phyloP scores from a whole-genome alignment of 2,113 vertebrate genomes.

The Nansenia antarctica region DNA sequence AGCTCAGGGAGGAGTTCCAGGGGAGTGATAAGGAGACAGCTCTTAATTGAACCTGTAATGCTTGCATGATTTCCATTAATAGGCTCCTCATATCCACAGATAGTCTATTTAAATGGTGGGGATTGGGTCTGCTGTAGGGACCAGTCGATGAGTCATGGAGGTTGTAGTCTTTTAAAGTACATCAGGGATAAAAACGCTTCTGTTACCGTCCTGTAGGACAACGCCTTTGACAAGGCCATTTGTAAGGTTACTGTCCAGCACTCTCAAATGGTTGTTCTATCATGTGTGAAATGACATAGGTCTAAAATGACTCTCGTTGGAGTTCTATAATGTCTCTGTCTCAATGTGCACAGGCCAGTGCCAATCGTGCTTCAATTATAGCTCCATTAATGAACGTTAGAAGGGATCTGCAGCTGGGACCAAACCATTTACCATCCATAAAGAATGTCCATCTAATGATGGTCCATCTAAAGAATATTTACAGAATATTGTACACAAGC shows the following conservation, averaged over 20 bases:
- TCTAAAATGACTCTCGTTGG: constrained; percentile 16
- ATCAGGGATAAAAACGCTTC: background rate
- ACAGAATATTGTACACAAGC: background rate
- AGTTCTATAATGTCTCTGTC: constrained; percentile 18
- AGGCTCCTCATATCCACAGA: constrained; percentile 8
- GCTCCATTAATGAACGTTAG: constrained; percentile 41
- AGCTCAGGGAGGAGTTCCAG: background rate
- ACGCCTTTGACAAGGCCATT: background rate
- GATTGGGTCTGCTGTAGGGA: background rate
- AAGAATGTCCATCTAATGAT: background rate
- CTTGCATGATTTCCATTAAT: constrained; percentile 15
- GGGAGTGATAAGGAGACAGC: constrained; percentile 8
- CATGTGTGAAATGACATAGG: constrained; percentile 35
- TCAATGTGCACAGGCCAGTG: constrained; percentile 34
- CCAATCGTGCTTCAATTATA: constrained; percentile 42
- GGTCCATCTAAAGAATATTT: background rate
- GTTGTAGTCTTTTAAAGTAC: background rate
- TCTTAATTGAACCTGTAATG: constrained; percentile 27
- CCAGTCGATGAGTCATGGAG: constrained; percentile 27
- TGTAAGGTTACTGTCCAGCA: constrained; percentile 21
- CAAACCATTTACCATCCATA: constrained; percentile 38
- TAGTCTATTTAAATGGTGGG: background rate
- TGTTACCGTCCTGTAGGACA: background rate
- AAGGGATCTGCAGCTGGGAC: constrained; percentile 38
- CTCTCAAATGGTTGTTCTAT: constrained; percentile 28